These are phyloP conservation scores for Fabriciana adippe DNA, from an alignment of 2,888 invertebrate genomes.

Conservation along the genomic window DNA sequence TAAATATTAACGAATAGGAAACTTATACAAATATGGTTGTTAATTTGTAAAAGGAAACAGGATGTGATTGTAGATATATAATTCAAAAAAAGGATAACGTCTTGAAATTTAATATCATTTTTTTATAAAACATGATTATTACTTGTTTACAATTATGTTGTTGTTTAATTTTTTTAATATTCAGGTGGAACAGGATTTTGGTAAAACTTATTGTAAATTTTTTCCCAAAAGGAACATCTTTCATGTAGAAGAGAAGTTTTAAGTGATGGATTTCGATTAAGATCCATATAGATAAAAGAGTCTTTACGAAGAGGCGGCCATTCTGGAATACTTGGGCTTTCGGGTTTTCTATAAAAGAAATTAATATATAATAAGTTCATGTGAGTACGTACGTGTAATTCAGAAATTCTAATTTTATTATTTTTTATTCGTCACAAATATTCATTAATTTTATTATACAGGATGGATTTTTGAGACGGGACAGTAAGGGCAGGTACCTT, in stretches of 20 bases:
- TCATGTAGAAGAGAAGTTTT: constrained; percentile 41
- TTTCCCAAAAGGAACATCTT: constrained; percentile 48
- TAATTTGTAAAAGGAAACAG: too few relatives aligned
- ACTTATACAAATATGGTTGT: too few relatives aligned
- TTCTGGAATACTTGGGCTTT: constrained; percentile 44
- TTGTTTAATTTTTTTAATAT: not conserved
- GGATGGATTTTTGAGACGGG: too few relatives aligned
- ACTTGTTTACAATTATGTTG: not conserved
- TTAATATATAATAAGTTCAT: not conserved
- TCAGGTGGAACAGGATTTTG: constrained; percentile 34
- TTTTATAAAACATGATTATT: too few relatives aligned
- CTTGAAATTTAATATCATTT: too few relatives aligned
- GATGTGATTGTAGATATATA: too few relatives aligned
- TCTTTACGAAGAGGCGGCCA: constrained; percentile 47
- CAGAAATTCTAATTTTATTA: not conserved
- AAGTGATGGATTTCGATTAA: constrained; percentile 44
- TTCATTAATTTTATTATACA: too few relatives aligned
- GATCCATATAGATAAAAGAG: constrained; percentile 47
- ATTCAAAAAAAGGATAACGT: too few relatives aligned
- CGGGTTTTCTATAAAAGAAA: constrained; percentile 47
- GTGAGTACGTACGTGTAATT: not conserved
- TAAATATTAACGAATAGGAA: too few relatives aligned
- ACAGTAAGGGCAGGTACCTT: too few relatives aligned
- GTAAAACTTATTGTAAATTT: constrained; percentile 47
- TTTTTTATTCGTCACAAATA: not conserved